Evolutionary conservation across 2,888 invertebrate genomes (phyloP).

Genomic region (Serripes groenlandicus): DNA sequence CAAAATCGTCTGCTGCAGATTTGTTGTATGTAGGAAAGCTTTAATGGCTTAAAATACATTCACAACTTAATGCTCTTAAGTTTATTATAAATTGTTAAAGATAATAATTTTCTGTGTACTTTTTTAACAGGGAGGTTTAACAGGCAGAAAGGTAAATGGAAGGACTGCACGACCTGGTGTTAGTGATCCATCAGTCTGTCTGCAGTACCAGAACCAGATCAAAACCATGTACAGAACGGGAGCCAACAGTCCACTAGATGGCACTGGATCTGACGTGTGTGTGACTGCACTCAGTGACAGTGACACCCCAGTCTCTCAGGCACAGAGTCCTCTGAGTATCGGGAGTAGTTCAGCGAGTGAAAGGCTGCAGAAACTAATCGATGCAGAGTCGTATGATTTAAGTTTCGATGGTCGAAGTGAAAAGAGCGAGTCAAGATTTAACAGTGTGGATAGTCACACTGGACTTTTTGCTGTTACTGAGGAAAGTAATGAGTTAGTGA

Average conservation of each 20-base stretch:
- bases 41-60: not conserved
- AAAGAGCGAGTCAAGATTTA: constrained; percentile 27
- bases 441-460: constrained; percentile 13
- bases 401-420: constrained; percentile 56
- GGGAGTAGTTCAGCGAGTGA: constrained; percentile 64
- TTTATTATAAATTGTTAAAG: not conserved
- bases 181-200: constrained; percentile 77
- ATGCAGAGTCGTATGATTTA: constrained; percentile 49
- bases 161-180: constrained; percentile 50
- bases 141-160: constrained; percentile 63
- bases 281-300: constrained; percentile 71
- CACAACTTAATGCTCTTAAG: too few relatives aligned
- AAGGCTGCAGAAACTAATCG: constrained; percentile 40
- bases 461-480: constrained; percentile 28
- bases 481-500: not conserved
- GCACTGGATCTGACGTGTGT: constrained; percentile 47
- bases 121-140: constrained; percentile 75
- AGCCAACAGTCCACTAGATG: constrained; percentile 53
- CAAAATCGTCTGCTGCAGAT: too few relatives aligned
- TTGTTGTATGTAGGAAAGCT: not conserved
- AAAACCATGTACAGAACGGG: constrained; percentile 76
- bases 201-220: constrained; percentile 81
- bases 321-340: constrained; percentile 46
- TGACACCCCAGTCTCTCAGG: constrained; percentile 59
- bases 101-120: constrained; percentile 18